Base-by-base conservation (phyloP, 37 sponge, comb jelly and placozoan genomes). In the Crambe crambe region DNA sequence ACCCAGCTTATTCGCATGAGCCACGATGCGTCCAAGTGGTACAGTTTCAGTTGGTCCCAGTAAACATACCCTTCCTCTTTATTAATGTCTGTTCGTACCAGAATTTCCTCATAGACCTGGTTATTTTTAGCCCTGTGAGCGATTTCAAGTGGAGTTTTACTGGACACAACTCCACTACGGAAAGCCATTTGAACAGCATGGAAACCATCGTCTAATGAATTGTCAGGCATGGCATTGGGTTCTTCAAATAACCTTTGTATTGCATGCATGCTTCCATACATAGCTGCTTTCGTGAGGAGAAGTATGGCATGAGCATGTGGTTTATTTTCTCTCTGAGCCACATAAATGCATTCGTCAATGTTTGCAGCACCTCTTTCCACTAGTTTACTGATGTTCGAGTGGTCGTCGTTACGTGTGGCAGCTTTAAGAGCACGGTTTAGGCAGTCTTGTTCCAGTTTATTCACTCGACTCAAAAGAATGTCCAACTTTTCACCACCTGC, bases 61-160 rank as follows among this genome's bases (percentile, higher is more conserved):
- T 68, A 83, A 9, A 88, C 94, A n/a, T 64, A 37, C 12, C 82
- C 85, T 29, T 83, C 80, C 10, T 78, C 79, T 51, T 76, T 40
- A 65, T 86, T 84, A 10, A 89, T 83, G 70, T 93, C 90, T 29
- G 94, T 93, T 25, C 78, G 66, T n/a, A 93, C 74, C 42, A 93
- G 74, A 3, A 93, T 78, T 70, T 93, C 90, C 37, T 89, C 83
- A 32, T 70, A 43, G 9, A 86, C 90, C 30, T 23, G 37, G 0
- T 25, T 58, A 23, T 82, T 29, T 0, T 75, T 37, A 1, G 71
- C 47, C 4, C 90, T 58, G 30, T 86, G 85, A 26, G 89, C 90
- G 26, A 93, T 79, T 44, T 93, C 90, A 12, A 88, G 70, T 37
- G 88, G 82, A 72, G 70, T 68, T 5, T 64, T 72, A 0, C 83